Evolutionary conservation across 2,113 vertebrate species (phyloP), one percentile per base, ranked within the genome.

Genomic region (Nerophis ophidion): DNA sequence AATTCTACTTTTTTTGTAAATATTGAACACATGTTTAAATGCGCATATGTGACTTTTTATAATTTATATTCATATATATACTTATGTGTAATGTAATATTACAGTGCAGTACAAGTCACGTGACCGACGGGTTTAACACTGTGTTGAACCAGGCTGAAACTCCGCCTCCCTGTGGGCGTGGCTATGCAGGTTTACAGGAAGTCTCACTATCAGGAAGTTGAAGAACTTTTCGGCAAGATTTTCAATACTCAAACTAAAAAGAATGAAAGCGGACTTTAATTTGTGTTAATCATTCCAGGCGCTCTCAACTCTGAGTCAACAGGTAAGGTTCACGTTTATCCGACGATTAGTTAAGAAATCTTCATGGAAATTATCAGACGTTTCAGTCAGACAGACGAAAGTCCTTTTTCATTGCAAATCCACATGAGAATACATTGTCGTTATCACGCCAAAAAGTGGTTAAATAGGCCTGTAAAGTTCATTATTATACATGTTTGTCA

Each of bases 121-220:
- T 40, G 38, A 8, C 38, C 8, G 26, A 26, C 26, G 26, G 26
- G 26, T 26, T 26, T 26, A 26, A 26, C 26, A 26, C 4, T 26
- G 26, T 26, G 26, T 17, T 1, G 1, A 17, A 6, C 11, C 48
- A 26, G 8, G 17, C 19, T 8, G 17, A 9, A 2, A 26, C 40
- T 19, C 15, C 57, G 55, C 48, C 66, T 50, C 14, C 17, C 3
- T 16, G 83, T 81, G 62, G 83, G 86, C 77, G 84, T 76, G 47
- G 1, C 60, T 13, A 44, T 1, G 10, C 77, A 75, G 73, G 63
- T 80, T 89, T 83, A 84, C 86, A 87, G 88, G 88, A 89, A 89
- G 72, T 57, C 48, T 53, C 63, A 77, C 35, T 34, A 82, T 74
- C 81, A 89, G 88, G 88, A 89, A 89, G 88, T 86, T 65, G 34